Evolutionary conservation across 2,113 vertebrate species (phyloP), one percentile per base, ranked within the genome.

Genomic region (Erythrocebus patas): DNA sequence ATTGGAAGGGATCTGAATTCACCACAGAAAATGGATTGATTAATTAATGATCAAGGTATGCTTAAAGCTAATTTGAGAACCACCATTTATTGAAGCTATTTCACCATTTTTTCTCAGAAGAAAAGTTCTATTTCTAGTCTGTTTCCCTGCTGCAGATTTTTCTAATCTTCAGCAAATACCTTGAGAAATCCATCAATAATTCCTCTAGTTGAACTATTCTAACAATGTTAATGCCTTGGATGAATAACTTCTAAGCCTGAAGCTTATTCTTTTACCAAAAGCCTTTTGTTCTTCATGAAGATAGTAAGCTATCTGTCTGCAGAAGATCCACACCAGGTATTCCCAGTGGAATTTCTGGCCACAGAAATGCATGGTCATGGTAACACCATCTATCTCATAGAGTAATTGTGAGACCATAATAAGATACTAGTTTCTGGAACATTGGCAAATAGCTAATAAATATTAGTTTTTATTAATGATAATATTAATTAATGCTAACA

Each of bases 211-310:
- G 78, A 52, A 79, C 4, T 1, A 23, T 70, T 78, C 16, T 45
- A 38, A 91, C 23, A 95, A 79, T 83, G 55, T 96, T 66, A 87
- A 66, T 81, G 50, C 40, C 40, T 75, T 90, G 48, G 64, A 93
- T n/a, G 59, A 91, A 61, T 73, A 73, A 30, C 35, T 86, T 78
- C 85, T 88, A 95, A 79, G 22, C 12, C 73, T 64, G 22, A 25
- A 16, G 8, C 50, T 68, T 30, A 59, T 17, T 91, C 22, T 90
- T 27, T 95, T 73, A 91, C 6, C 38, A 50, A 94, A 96, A 90
- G 6, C 70, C 20, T 82, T 70, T 79, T 87, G n/a, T 83, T 13
- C n/a, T 73, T 27, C 83, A 61, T 88, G 76, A 96, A 73, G 16
- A 73, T 76, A 23, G 11, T 76, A 88, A 92, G 25, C 78, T 78